Evolutionary conservation across 2,888 invertebrate genomes (phyloP).

Genomic region (Tipula confusa): DNA sequence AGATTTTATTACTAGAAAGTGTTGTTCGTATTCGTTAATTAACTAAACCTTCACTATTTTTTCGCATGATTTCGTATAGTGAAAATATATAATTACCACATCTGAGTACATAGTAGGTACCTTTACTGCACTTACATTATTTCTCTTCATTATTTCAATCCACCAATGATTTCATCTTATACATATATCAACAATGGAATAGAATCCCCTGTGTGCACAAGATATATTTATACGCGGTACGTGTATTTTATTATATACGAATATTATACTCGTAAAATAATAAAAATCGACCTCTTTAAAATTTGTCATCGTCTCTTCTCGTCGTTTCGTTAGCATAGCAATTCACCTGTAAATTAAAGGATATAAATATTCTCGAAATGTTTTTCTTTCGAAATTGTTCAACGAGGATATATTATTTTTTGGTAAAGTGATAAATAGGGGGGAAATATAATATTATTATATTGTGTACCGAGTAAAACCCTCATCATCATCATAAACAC

Average conservation of each 20-base stretch:
- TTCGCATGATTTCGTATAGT: too few species aligned
- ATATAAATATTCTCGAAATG: neutral
- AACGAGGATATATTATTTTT: neutral
- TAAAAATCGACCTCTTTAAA: neutral
- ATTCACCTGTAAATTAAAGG: slow-evolving; percentile 6
- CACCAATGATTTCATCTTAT: neutral
- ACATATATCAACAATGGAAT: neutral
- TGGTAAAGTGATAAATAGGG: slow-evolving; percentile 5
- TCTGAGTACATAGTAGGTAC: too few species aligned
- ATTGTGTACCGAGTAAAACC: neutral
- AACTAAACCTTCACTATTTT: too few species aligned
- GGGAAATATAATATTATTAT: neutral
- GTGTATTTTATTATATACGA: neutral
- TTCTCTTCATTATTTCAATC: too few species aligned
- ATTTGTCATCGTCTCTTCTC: neutral
- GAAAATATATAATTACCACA: too few species aligned
- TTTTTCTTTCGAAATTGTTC: slow-evolving; percentile 12
- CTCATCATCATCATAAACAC: slow-evolving; percentile 10
- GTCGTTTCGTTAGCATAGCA: neutral
- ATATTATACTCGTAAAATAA: neutral
- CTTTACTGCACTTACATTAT: too few species aligned
- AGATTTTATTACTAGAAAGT: too few species aligned
- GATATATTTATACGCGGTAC: neutral
- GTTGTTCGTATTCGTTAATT: too few species aligned
- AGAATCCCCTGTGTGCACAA: neutral